Evolutionary conservation across 2,888 invertebrate genomes (phyloP).

Genomic region (Brenthis daphne): DNA sequence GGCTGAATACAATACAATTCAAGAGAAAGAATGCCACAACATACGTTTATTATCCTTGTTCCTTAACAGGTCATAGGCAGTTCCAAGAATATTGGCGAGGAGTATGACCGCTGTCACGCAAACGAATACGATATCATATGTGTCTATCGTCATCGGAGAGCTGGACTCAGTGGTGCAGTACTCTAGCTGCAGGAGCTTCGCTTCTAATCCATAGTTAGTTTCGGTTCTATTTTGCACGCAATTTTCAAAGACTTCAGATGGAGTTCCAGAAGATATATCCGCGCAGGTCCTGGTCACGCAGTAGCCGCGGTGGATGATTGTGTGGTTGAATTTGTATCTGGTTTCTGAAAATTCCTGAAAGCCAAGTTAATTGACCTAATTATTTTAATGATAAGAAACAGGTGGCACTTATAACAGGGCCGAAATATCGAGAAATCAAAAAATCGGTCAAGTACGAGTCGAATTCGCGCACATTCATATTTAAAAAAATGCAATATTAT

Average conservation of each 20-base stretch:
- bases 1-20: background rate
- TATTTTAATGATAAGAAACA: no score
- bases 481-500: no score
- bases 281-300: slow-evolving; percentile 44
- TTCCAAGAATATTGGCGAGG: slow-evolving; percentile 40
- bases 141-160: slow-evolving; percentile 30
- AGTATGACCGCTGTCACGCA: slow-evolving; percentile 32
- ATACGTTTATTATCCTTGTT: slow-evolving; percentile 42
- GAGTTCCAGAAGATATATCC: slow-evolving; percentile 32
- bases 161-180: slow-evolving; percentile 40
- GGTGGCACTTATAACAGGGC: no score
- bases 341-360: slow-evolving; percentile 39
- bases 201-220: slow-evolving; percentile 36
- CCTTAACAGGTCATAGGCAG: slow-evolving; percentile 39
- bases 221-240: slow-evolving; percentile 43
- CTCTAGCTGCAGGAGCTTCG: slow-evolving; percentile 37
- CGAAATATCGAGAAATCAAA: no score
- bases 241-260: slow-evolving; percentile 36
- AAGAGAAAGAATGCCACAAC: slow-evolving; percentile 13
- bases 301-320: slow-evolving; percentile 45
- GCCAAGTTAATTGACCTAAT: no score
- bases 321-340: slow-evolving; percentile 44
- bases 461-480: no score
- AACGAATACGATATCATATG: slow-evolving; percentile 38
- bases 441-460: no score